These are phyloP conservation scores for Patella ulyssiponensis DNA, from an alignment of 2,888 invertebrate genomes.

Conservation along the genomic window DNA sequence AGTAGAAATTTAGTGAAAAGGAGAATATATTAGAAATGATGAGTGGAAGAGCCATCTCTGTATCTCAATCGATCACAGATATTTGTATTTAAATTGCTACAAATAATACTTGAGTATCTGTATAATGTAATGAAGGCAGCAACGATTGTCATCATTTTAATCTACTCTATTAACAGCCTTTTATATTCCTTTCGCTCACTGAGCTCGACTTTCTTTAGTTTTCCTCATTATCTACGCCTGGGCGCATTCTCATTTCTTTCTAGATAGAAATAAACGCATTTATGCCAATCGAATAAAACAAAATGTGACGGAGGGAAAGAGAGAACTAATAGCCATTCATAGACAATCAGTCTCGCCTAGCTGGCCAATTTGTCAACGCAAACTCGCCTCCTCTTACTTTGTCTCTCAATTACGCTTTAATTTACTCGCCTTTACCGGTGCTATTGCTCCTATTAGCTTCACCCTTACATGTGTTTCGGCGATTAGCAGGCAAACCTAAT, in stretches of 20 bases:
- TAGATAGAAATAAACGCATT: conserved; percentile 10
- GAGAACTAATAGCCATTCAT: conserved; percentile 13
- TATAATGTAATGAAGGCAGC: not conserved
- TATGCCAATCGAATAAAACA: conserved; percentile 9
- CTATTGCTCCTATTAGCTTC: conserved; percentile 6
- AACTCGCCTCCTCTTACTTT: not conserved
- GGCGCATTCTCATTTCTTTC: conserved; percentile 5
- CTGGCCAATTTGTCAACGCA: conserved; percentile 12
- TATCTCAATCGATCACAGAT: not conserved
- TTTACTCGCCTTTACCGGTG: conserved; percentile 7
- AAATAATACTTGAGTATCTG: conserved; percentile 3
- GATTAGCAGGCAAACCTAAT: conserved; percentile 10
- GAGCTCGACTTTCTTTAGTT: conserved; percentile 5
- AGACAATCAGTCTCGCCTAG: conserved; percentile 12
- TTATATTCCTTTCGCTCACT: conserved; percentile 11
- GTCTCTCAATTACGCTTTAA: conserved; percentile 5
- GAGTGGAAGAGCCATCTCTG: not conserved
- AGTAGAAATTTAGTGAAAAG: not conserved
- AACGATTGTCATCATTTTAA: conserved; percentile 9
- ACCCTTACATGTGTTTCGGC: conserved; percentile 12
- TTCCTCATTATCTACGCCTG: conserved; percentile 3
- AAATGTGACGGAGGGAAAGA: conserved; percentile 1
- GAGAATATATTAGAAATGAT: conserved; percentile 8
- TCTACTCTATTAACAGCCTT: conserved; percentile 8
- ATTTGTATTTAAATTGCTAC: conserved; percentile 11